Evolutionary conservation across 2,888 invertebrate genomes (phyloP), one percentile per base, ranked within the genome.

Genomic region (Chelonus formosanus): DNA sequence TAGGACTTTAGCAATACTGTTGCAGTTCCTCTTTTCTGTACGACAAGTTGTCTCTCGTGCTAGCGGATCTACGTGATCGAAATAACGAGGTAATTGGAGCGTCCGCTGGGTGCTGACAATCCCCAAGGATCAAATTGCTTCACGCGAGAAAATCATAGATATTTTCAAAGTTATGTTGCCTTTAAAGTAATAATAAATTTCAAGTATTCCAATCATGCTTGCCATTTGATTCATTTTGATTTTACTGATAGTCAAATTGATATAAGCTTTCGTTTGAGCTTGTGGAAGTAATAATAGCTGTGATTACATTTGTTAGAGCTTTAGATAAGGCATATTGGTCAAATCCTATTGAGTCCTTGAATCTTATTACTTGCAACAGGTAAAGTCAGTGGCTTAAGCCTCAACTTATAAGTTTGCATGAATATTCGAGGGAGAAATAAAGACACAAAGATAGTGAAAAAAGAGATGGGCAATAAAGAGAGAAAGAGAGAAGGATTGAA

Each of bases 1-100:
- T 75, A 72, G 74, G 70, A 75, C 67, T 66, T 61, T 45, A 59
- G 60, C 62, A 66, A 75, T 73, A 67, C 73, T 74, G 71, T 71
- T 70, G 73, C 70, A 67, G 67, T 67, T 60, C 47, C 10, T 35
- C 40, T 50, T 32, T 50, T 8, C 34, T 40, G 50, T 34, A 58
- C 50, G 50, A 52, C 52, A 52, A 32, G 34, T 32, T 6, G 63
- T 56, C 48, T 36, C 54, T 59, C 65, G 63, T 68, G 67, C 65
- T 59, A 58, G 63, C 67, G 54, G 65, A 48, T 48, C 67, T 70
- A 73, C 72, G 72, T 73, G 72, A 73, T 68, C 65, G 69, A 72
- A 72, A 72, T 72, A 71, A 70, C 54, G 70, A 65, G 67, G 61
- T 69, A 70, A 69, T 67, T 65, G 63, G 48, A 61, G 65, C 36